phyloP scores from a whole-genome alignment of 2,113 vertebrate genomes.

The Gnathonemus longibarbis region DNA sequence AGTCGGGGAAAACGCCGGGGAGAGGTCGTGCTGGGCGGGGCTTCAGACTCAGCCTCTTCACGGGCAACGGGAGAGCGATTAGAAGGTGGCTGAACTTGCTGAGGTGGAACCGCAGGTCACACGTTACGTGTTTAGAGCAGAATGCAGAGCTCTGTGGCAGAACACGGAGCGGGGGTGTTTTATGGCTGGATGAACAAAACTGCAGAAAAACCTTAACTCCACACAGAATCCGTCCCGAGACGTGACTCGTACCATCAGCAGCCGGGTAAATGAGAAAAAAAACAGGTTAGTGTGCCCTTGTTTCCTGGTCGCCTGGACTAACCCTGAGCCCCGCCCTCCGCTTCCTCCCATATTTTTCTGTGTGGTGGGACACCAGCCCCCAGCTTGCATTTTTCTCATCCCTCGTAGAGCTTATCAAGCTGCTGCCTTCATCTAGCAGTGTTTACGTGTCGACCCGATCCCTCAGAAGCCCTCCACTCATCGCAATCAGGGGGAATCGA shows the following conservation, averaged over 20 bases:
- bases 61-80: neutral
- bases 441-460: constrained; percentile 13
- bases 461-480: constrained; percentile 25
- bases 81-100: neutral
- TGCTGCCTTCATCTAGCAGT: constrained; percentile 25
- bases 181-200: neutral
- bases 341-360: neutral
- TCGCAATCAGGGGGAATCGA: constrained; percentile 32
- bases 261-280: neutral
- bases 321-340: neutral
- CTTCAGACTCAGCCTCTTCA: neutral
- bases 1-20: neutral
- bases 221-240: neutral
- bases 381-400: constrained; percentile 3
- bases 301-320: neutral
- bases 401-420: neutral
- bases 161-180: neutral
- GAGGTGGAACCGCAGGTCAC: neutral
- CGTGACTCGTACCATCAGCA: neutral
- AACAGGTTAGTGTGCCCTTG: neutral
- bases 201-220: neutral
- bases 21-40: neutral
- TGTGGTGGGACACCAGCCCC: neutral
- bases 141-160: neutral
- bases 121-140: neutral